These are phyloP conservation scores for Dinoponera quadriceps DNA, from an alignment of 1,140 invertebrate species.

Conservation along the genomic window DNA sequence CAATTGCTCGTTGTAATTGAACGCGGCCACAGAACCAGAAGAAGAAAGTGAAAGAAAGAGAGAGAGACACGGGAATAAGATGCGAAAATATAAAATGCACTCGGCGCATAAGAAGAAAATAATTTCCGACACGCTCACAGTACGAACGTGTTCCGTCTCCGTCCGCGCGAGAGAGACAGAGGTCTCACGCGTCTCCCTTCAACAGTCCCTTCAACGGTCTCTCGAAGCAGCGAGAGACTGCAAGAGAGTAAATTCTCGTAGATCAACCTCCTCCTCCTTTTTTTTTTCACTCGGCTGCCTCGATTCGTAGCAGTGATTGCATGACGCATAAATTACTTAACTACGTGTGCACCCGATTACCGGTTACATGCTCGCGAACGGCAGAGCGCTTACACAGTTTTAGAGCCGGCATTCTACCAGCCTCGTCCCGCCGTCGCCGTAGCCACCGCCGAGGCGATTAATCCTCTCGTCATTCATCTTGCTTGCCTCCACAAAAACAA, in stretches of 20 bases:
- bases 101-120: neutral
- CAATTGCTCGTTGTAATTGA: no score
- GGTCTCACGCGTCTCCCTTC: constrained; percentile 27
- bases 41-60: no score
- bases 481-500: constrained; percentile 63
- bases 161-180: neutral
- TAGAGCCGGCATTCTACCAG: constrained; percentile 49
- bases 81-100: neutral
- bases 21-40: no score
- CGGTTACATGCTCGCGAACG: constrained; percentile 55
- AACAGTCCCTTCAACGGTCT: no score
- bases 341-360: constrained; percentile 65
- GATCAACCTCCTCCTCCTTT: constrained; percentile 50
- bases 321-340: constrained; percentile 75
- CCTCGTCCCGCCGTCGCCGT: constrained; percentile 54
- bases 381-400: constrained; percentile 57
- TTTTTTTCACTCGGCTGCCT: constrained; percentile 53
- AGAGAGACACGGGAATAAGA: no score
- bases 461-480: constrained; percentile 76
- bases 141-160: neutral
- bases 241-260: constrained; percentile 59
- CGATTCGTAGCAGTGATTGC: constrained; percentile 74
- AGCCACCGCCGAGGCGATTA: constrained; percentile 65
- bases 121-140: constrained; percentile 6
- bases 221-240: neutral